phyloP scores from a whole-genome alignment of 2,113 vertebrate genomes.

The Patagioenas fasciata region DNA sequence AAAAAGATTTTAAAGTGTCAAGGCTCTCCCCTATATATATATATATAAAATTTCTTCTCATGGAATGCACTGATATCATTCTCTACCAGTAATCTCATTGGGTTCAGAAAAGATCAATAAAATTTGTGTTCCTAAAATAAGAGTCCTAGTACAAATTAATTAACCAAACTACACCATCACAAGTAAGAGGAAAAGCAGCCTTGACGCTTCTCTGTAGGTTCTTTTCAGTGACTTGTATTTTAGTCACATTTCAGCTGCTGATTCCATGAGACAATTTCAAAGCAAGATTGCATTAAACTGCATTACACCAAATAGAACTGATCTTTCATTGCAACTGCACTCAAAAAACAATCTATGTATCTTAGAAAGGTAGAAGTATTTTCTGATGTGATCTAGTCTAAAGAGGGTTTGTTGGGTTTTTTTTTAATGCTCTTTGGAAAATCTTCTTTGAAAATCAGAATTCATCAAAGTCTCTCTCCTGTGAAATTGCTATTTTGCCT shows the following conservation, averaged over 20 bases:
- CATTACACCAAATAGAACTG: not conserved
- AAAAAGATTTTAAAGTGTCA: not conserved
- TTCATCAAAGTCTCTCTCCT: not conserved
- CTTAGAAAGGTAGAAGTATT: not conserved
- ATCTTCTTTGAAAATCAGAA: slow-evolving; percentile 29
- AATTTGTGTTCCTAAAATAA: not conserved
- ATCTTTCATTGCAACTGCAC: not conserved
- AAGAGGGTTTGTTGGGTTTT: not conserved
- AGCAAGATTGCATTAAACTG: not conserved
- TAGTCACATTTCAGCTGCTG: slow-evolving; percentile 13
- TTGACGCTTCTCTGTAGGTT: not conserved
- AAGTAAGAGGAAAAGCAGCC: not conserved
- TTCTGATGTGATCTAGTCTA: not conserved
- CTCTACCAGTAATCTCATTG: not conserved
- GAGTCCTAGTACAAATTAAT: not conserved
- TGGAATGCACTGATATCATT: not conserved
- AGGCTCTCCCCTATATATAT: not conserved
- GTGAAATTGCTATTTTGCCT: not conserved
- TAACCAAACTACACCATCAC: not conserved
- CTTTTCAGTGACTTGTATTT: slow-evolving; percentile 14
- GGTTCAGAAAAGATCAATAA: not conserved
- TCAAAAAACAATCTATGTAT: not conserved
- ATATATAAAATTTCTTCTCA: not conserved
- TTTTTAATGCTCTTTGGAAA: not conserved
- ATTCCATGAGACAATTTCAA: not conserved